phyloP scores from a whole-genome alignment of 2,888 invertebrate genomes.

The Pristionchus japonicus region DNA sequence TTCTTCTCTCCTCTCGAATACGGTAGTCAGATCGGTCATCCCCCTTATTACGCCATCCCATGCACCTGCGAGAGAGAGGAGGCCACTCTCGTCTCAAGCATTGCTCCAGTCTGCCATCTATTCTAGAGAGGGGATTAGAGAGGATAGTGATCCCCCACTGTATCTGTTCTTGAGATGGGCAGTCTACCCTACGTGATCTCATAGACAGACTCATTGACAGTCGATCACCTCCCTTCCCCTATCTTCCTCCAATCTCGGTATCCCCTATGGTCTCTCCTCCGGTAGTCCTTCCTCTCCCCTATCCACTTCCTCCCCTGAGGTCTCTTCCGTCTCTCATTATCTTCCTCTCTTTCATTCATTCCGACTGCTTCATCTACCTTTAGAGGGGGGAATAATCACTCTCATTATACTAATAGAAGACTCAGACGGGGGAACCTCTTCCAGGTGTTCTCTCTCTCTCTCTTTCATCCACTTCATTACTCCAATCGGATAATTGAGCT shows the following conservation, averaged over 20 bases:
- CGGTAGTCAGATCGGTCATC: neutral
- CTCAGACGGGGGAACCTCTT: neutral
- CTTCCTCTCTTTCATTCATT: conserved; percentile 4
- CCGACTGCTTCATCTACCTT: conserved; percentile 34
- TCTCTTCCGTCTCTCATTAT: neutral
- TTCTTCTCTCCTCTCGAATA: conserved; percentile 8
- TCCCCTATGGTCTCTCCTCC: conserved; percentile 27
- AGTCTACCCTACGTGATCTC: neutral
- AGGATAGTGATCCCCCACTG: neutral
- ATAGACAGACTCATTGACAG: neutral
- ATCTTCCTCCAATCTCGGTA: neutral
- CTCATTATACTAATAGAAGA: neutral
- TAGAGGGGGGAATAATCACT: conserved; percentile 3
- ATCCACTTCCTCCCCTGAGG: conserved; percentile 22
- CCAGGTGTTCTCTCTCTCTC: conserved; percentile 8
- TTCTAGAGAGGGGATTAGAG: neutral
- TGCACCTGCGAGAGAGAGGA: neutral
- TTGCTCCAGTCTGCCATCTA: neutral
- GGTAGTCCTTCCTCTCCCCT: neutral
- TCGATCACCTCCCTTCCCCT: no score
- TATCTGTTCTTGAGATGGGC: neutral
- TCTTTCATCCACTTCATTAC: conserved; percentile 12
- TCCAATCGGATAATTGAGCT: neutral
- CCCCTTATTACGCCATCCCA: neutral
- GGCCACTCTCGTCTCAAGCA: neutral